These are phyloP conservation scores for Drosophila nigricruria DNA, from an alignment of 2,888 invertebrate species.

Conservation along the genomic window DNA sequence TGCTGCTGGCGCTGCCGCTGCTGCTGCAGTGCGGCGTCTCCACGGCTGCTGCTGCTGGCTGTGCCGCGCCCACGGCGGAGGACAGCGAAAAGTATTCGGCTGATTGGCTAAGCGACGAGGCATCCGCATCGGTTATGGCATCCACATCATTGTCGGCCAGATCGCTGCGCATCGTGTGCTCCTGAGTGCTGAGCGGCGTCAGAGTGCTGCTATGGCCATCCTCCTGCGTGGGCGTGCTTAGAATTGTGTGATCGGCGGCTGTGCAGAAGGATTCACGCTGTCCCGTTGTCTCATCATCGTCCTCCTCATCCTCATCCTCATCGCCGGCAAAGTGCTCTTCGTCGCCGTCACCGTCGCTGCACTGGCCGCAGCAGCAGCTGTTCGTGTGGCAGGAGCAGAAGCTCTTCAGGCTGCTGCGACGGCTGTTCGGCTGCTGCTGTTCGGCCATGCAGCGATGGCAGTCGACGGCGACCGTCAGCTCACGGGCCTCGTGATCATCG, in stretches of 20 bases:
- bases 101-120: slow-evolving; percentile 82
- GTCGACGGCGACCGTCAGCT: slow-evolving; percentile 75
- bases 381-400: slow-evolving; percentile 83
- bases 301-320: slow-evolving; percentile 67
- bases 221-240: slow-evolving; percentile 55
- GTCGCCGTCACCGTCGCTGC: slow-evolving; percentile 70
- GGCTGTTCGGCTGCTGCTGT: slow-evolving; percentile 47
- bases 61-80: slow-evolving; percentile 52
- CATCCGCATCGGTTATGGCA: slow-evolving; percentile 72
- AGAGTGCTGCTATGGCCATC: slow-evolving; percentile 75
- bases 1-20: slow-evolving; percentile 8
- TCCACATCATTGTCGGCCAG: slow-evolving; percentile 47
- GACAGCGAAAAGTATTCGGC: slow-evolving; percentile 84
- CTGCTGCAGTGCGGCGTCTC: slow-evolving; percentile 11
- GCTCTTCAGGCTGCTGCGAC: slow-evolving; percentile 74
- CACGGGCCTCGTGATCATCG: slow-evolving; percentile 62
- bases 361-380: slow-evolving; percentile 73
- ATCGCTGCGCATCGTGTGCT: slow-evolving; percentile 76
- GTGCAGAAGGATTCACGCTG: slow-evolving; percentile 73
- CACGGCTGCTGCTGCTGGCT: slow-evolving; percentile 1
- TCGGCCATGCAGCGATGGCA: slow-evolving; percentile 70
- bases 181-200: slow-evolving; percentile 78
- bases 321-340: slow-evolving; percentile 52
- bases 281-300: slow-evolving; percentile 60
- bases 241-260: slow-evolving; percentile 68